phyloP scores from a whole-genome alignment of 2,888 invertebrate species.

The Dendrolimus houi region DNA sequence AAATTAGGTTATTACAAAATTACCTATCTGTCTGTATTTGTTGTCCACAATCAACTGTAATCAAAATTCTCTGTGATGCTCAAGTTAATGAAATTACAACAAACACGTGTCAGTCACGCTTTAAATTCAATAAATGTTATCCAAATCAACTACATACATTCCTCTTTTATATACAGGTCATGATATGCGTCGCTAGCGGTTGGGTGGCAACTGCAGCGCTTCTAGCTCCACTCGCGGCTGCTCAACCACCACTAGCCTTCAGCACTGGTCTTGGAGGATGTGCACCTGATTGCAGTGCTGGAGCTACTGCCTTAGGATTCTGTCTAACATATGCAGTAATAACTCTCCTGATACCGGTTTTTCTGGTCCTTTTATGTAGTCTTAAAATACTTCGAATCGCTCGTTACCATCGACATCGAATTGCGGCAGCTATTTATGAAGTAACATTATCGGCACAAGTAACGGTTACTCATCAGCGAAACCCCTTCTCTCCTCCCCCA shows the following conservation, averaged over 20 bases:
- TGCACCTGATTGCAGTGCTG: constrained; percentile 80
- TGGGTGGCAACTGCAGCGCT: constrained; percentile 81
- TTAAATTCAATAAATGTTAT: not conserved
- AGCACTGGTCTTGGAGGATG: constrained; percentile 77
- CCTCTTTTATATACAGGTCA: constrained; percentile 57
- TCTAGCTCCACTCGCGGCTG: constrained; percentile 79
- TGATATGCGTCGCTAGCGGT: constrained; percentile 79
- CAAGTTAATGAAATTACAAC: not conserved
- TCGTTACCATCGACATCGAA: constrained; percentile 86
- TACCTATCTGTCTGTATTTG: no score
- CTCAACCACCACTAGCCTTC: constrained; percentile 63
- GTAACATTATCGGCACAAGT: constrained; percentile 90
- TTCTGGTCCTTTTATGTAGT: constrained; percentile 83
- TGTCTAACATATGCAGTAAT: constrained; percentile 79
- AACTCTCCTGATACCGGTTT: constrained; percentile 80
- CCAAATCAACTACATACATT: not conserved
- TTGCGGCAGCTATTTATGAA: constrained; percentile 90
- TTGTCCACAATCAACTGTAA: not conserved
- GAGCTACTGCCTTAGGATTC: constrained; percentile 78
- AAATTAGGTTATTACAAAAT: no score
- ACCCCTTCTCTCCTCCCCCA: constrained; percentile 84
- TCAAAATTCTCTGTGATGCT: not conserved
- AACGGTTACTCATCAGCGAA: constrained; percentile 87
- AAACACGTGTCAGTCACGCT: not conserved
- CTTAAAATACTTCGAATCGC: constrained; percentile 82